Conservation (phyloP, 2,113 vertebrate species). For the Oenanthe melanoleuca region DNA sequence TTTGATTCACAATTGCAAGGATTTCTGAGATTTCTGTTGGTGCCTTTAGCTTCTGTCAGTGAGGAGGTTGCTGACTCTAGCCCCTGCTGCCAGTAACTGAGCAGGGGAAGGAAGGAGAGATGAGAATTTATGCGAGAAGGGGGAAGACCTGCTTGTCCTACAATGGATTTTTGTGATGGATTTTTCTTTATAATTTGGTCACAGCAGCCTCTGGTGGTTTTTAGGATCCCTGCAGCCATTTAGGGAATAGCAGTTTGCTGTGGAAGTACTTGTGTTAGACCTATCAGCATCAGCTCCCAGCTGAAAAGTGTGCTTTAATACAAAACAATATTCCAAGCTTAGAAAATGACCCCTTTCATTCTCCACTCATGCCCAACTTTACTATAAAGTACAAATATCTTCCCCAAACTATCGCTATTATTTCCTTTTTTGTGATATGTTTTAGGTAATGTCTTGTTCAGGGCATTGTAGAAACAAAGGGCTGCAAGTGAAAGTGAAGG, state of each 20-base stretch:
- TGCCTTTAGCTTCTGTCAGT: not conserved
- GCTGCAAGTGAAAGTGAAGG: not conserved
- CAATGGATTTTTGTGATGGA: not conserved
- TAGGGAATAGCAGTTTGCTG: not conserved
- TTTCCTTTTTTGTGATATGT: not conserved
- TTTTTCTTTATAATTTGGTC: not conserved
- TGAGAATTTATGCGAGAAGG: not conserved
- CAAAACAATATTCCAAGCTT: not conserved
- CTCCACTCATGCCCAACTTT: not conserved
- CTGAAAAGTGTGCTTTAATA: not conserved
- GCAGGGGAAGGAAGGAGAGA: not conserved
- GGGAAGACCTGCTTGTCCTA: not conserved
- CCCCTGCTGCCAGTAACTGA: not conserved
- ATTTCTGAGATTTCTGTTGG: not conserved
- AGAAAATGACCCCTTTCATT: not conserved
- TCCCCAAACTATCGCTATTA: not conserved
- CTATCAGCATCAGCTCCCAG: not conserved
- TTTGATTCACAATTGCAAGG: not conserved
- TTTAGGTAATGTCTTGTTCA: not conserved
- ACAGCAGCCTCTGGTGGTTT: slow-evolving; percentile 29
- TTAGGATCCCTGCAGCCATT: not conserved
- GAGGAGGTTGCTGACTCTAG: not conserved
- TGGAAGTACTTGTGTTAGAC: not conserved
- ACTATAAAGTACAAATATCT: not conserved
- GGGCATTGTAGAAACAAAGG: not conserved